Evolutionary conservation across 2,797 vertebrate species (phyloP).

Genomic region (Alca torda): DNA sequence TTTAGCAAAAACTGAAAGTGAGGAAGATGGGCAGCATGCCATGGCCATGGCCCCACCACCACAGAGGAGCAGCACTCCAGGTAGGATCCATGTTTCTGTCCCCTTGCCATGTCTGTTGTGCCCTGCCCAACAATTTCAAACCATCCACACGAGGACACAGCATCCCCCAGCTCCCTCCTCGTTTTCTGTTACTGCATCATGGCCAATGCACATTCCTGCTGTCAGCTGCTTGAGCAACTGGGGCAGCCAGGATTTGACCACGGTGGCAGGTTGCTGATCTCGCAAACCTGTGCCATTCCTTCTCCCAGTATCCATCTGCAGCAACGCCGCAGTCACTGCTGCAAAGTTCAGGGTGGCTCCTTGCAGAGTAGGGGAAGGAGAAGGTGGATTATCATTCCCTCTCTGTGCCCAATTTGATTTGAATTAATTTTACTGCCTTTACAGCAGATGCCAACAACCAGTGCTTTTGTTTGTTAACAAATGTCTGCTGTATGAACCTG

Average conservation of each 20-base stretch:
- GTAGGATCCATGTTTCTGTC: not conserved
- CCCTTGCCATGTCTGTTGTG: not conserved
- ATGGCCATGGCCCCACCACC: accelerated
- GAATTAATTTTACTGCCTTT: not conserved
- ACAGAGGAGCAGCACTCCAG: not conserved
- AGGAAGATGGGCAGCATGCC: not conserved
- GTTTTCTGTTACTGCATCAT: not conserved
- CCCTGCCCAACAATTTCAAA: not conserved
- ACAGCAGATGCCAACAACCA: not conserved
- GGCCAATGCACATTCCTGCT: not conserved
- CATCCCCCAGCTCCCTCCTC: accelerated
- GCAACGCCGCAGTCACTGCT: not conserved
- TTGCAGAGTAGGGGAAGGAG: not conserved
- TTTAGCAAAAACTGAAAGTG: not conserved
- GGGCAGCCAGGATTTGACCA: not conserved
- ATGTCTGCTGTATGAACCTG: not conserved
- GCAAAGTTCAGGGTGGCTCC: not conserved
- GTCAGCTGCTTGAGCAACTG: not conserved
- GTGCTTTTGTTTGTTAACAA: not conserved
- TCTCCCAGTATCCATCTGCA: not conserved
- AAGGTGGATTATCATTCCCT: not conserved
- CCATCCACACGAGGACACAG: not conserved
- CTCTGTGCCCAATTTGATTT: not conserved
- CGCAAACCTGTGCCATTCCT: not conserved
- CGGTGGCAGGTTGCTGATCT: not conserved